Evolutionary conservation across 2,888 invertebrate species (phyloP).

Genomic region (Aleiodes testaceus): DNA sequence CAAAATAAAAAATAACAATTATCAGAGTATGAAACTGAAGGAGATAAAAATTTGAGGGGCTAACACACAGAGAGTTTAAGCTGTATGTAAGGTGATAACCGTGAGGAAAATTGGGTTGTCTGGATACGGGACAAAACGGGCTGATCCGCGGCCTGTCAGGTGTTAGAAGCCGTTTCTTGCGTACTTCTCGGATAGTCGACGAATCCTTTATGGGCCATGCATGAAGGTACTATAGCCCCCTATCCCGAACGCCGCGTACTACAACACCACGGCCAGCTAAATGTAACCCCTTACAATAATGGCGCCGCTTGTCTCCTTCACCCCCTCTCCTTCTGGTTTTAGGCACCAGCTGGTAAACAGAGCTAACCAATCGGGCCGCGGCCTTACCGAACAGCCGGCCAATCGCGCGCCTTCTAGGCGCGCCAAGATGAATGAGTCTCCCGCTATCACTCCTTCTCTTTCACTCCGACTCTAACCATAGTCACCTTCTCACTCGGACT

Average conservation of each 20-base stretch:
- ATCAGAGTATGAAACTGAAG: too few species aligned
- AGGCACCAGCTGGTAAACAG: conserved; percentile 73
- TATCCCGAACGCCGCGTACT: conserved; percentile 82
- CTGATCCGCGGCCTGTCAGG: conserved; percentile 68
- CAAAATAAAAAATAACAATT: too few species aligned
- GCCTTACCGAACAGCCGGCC: conserved; percentile 67
- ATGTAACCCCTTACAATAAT: conserved; percentile 75
- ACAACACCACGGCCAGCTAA: conserved; percentile 73
- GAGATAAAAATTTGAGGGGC: too few species aligned
- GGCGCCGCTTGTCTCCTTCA: conserved; percentile 74
- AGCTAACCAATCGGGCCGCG: conserved; percentile 67
- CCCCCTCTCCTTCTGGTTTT: conserved; percentile 71
- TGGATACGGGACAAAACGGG: conserved; percentile 59
- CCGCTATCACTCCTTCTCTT: conserved; percentile 46
- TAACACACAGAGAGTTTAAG: too few species aligned
- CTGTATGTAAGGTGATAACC: conserved; percentile 46
- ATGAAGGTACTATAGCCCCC: conserved; percentile 89
- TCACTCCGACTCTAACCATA: conserved; percentile 28
- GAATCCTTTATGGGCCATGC: conserved; percentile 90
- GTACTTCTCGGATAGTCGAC: conserved; percentile 81
- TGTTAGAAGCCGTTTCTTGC: conserved; percentile 74
- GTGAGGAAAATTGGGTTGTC: conserved; percentile 44
- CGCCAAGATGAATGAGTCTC: conserved; percentile 73
- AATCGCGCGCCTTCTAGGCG: conserved; percentile 69
- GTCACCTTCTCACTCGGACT: conserved; percentile 74